phyloP scores from a whole-genome alignment of 2,797 vertebrate genomes.

The Fratercula arctica region DNA sequence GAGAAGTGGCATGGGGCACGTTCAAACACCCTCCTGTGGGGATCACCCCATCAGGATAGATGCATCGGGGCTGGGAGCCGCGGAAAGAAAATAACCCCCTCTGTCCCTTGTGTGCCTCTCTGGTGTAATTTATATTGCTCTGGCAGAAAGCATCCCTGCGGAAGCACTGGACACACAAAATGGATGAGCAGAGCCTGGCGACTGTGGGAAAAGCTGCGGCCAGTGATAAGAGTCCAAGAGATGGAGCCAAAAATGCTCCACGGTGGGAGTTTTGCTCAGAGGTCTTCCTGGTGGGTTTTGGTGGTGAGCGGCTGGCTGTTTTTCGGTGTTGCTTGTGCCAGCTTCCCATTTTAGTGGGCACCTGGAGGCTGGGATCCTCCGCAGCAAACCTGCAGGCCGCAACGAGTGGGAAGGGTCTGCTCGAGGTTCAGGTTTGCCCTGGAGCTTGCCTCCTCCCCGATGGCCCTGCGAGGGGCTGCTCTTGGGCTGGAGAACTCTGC shows the following conservation, averaged over 20 bases:
- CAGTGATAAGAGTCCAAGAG: background rate
- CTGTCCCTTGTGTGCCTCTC: background rate
- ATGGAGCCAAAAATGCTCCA: background rate
- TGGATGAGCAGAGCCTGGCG: background rate
- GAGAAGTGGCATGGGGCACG: background rate
- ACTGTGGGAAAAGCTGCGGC: background rate
- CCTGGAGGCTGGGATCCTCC: background rate
- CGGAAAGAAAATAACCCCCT: background rate
- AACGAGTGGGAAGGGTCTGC: fast-evolving
- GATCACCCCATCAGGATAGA: background rate
- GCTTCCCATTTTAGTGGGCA: background rate
- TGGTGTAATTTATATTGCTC: background rate
- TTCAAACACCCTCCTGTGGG: fast-evolving
- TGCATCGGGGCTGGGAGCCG: background rate
- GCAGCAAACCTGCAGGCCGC: background rate
- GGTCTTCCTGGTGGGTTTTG: background rate
- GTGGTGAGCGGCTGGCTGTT: background rate
- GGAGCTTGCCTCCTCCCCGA: background rate
- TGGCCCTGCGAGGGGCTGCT: background rate
- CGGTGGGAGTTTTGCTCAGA: background rate
- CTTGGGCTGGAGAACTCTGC: background rate
- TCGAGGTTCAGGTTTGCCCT: background rate
- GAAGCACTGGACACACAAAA: background rate
- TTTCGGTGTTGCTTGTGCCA: fast-evolving
- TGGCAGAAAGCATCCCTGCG: background rate